phyloP scores from a whole-genome alignment of 2,797 vertebrate genomes.

The Cynopterus sphinx region DNA sequence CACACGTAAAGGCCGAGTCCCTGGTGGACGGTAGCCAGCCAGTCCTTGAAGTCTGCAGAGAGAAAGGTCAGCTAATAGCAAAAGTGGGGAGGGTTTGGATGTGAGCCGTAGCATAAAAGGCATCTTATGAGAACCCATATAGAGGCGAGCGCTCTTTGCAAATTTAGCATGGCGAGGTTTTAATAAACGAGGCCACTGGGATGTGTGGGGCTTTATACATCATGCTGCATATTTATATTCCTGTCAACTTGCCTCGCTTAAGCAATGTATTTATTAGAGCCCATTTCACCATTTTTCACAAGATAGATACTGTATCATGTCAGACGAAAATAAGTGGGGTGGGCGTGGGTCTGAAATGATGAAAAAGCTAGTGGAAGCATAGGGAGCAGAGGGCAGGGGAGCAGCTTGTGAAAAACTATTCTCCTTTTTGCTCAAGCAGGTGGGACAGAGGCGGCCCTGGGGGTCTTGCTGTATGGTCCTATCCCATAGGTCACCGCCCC shows the following conservation, averaged over 20 bases:
- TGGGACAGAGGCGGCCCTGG: not conserved
- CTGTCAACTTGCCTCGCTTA: slow-evolving; percentile 48
- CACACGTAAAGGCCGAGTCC: not conserved
- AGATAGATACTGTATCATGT: slow-evolving; percentile 49
- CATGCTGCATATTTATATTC: slow-evolving; percentile 68
- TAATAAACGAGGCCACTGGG: slow-evolving; percentile 65
- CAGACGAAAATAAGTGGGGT: slow-evolving; percentile 51
- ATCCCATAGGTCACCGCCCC: not conserved
- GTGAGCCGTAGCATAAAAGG: not conserved
- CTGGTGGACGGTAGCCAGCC: not conserved
- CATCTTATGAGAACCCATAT: slow-evolving; percentile 41
- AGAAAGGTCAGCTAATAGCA: slow-evolving; percentile 41
- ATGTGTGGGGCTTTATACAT: slow-evolving; percentile 51
- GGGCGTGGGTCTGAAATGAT: not conserved
- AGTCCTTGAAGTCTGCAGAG: slow-evolving; percentile 29
- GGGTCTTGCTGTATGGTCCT: not conserved
- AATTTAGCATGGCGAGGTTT: slow-evolving; percentile 66
- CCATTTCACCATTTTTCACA: slow-evolving; percentile 46
- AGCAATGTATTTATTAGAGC: slow-evolving; percentile 65
- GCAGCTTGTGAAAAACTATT: not conserved
- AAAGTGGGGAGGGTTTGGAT: not conserved
- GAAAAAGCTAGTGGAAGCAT: not conserved
- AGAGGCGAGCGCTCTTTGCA: slow-evolving; percentile 51
- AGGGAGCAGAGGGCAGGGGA: not conserved
- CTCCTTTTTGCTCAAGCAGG: not conserved